Percentiles rank a stretch among this genome's conserved stretches.
phyloP scores from a whole-genome alignment of 1,140 invertebrate species.

The Potamilus streckersoni region DNA sequence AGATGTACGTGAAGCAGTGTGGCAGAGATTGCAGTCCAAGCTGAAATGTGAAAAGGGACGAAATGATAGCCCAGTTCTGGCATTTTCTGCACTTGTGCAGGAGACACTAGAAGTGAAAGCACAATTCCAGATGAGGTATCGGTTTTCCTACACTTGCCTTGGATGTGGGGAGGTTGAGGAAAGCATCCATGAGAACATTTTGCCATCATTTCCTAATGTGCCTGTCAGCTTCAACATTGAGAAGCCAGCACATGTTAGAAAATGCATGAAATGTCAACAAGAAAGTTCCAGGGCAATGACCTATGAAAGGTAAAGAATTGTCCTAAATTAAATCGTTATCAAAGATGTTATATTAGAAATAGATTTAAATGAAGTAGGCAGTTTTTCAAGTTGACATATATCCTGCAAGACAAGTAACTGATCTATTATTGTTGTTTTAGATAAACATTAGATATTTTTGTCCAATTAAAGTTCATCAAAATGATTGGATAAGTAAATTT shows the following conservation, averaged over 20 bases:
- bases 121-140: conserved; percentile 52
- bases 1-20: conserved; percentile 56
- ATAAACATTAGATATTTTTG: too few relatives aligned
- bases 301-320: conserved; percentile 49
- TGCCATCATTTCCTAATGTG: conserved; percentile 57
- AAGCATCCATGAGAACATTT: conserved; percentile 43
- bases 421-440: too few relatives aligned
- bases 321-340: too few relatives aligned
- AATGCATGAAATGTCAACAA: conserved; percentile 53
- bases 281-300: conserved; percentile 48
- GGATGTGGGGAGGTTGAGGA: conserved; percentile 51
- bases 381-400: too few relatives aligned
- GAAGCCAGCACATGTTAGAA: conserved; percentile 44
- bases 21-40: conserved; percentile 48
- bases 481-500: too few relatives aligned
- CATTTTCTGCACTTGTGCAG: conserved; percentile 53
- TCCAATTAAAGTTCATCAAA: too few relatives aligned
- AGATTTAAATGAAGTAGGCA: too few relatives aligned
- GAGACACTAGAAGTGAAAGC: conserved; percentile 41
- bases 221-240: conserved; percentile 47
- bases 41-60: conserved; percentile 59
- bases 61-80: conserved; percentile 63
- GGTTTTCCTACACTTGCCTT: conserved; percentile 42
- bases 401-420: too few relatives aligned
- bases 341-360: too few relatives aligned